These are phyloP conservation scores for Drosophila pectinifera DNA, from an alignment of 1,140 invertebrate species.

Conservation along the genomic window DNA sequence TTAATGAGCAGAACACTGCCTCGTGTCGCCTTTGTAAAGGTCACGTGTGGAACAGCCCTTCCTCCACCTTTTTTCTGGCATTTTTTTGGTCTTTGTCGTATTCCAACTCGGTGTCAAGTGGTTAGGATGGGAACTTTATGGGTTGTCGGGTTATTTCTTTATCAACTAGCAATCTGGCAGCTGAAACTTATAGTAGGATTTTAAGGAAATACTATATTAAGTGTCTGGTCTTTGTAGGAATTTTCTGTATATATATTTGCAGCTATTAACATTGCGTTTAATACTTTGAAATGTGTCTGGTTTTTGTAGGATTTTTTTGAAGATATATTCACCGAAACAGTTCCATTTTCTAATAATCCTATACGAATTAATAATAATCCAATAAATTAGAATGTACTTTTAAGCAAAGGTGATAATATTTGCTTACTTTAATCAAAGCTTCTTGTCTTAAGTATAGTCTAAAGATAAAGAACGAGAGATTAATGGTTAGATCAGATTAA, in stretches of 20 bases:
- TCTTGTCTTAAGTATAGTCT: too few relatives aligned
- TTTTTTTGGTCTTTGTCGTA: too few relatives aligned
- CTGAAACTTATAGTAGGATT: background rate
- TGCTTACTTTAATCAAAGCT: too few relatives aligned
- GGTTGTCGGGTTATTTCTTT: constrained; percentile 24
- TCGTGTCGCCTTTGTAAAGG: constrained; percentile 68
- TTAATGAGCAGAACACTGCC: constrained; percentile 76
- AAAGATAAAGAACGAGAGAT: too few relatives aligned
- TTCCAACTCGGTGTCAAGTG: constrained; percentile 75
- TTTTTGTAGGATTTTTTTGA: background rate
- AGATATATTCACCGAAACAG: too few relatives aligned
- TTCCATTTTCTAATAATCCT: too few relatives aligned
- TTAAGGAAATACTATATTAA: too few relatives aligned
- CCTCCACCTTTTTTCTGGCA: background rate
- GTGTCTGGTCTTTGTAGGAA: background rate
- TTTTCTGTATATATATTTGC: background rate
- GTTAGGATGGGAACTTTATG: constrained; percentile 15
- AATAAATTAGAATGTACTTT: too few relatives aligned
- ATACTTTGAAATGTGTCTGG: background rate
- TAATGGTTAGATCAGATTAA: too few relatives aligned
- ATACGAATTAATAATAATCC: too few relatives aligned
- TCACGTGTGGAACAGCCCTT: constrained; percentile 55
- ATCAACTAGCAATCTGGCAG: constrained; percentile 11
- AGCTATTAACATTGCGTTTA: too few relatives aligned
- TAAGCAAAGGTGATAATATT: too few relatives aligned